Evolutionary conservation across 1,140 invertebrate species (phyloP), one percentile per base, ranked within the genome.

Genomic region (Phymorhynchus buccinoides): DNA sequence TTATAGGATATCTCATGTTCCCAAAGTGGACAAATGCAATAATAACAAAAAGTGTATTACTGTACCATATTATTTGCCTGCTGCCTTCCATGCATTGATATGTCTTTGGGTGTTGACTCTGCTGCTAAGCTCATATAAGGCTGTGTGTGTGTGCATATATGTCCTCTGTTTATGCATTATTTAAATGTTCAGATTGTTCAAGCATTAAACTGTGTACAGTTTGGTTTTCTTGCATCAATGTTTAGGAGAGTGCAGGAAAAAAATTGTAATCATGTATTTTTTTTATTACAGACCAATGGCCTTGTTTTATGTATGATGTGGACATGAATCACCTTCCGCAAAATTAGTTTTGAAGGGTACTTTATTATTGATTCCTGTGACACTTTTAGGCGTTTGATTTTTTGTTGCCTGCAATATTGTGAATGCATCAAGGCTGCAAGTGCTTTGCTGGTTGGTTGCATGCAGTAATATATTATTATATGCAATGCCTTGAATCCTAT

Each of bases 391-490:
- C 56, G 22, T 4, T 62, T 62, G 56, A 27, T 4, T 2, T 27
- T 62, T 62, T 62, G 1, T 62, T 4, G 22, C 22, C 22, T 62
- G 56, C 56, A 22, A 62, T 62, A 62, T 62, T 62, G 56, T 62
- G 22, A 6, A 9, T 62, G n/a, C n/a, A 27, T 62, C 12, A 62
- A 62, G 56, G 0, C 56, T 62, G 56, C 56, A 62, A 27, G 56
- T 62, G 56, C 22, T 14, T 62, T 27, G n/a, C 22, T 62, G 56
- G 22, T 22, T 22, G 12, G 12, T 27, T 18, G 22, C 42, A 27
- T 41, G n/a, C n/a, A n/a, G n/a, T n/a, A n/a, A 75, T 22, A 75
- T 75, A 75, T 75, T 41, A 41, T 75, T 75, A 75, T 75, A 35
- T 75, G 73, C 73, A 12, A 41, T 41, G 73, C 37, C 73, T 35